Conservation (phyloP, 2,113 vertebrate genomes). For the Neogobius melanostomus region DNA sequence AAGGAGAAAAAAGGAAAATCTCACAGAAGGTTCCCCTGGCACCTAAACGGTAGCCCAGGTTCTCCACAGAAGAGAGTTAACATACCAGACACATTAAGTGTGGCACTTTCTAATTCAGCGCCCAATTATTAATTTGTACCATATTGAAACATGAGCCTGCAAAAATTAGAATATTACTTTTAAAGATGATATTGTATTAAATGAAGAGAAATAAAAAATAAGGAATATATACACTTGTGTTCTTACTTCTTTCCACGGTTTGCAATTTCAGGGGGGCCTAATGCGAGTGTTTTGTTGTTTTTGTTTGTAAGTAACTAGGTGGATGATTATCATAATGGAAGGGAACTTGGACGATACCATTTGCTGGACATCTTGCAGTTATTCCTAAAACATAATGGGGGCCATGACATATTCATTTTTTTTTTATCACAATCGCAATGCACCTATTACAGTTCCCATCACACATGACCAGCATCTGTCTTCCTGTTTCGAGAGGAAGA, state of each 20-base stretch:
- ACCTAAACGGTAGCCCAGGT: constrained; percentile 76
- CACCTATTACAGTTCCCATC: constrained; percentile 27
- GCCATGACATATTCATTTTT: too few species aligned
- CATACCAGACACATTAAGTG: constrained; percentile 67
- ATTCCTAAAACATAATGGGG: too few species aligned
- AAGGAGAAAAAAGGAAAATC: constrained; percentile 76
- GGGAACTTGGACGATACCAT: too few species aligned
- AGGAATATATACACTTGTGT: constrained; percentile 29
- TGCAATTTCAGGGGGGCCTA: too few species aligned
- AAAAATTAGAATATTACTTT: constrained; percentile 68
- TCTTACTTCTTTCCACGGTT: too few species aligned
- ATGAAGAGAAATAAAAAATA: constrained; percentile 50
- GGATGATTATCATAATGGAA: too few species aligned
- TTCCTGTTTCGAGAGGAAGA: constrained; percentile 21
- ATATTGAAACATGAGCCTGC: constrained; percentile 61
- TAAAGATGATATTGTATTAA: constrained; percentile 56
- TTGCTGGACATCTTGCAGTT: too few species aligned
- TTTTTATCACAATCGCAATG: constrained; percentile 2
- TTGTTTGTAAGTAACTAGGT: too few species aligned
- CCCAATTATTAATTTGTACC: constrained; percentile 71
- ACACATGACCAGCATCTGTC: constrained; percentile 74
- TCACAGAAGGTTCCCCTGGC: constrained; percentile 72
- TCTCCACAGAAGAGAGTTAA: constrained; percentile 72
- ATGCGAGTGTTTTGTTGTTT: too few species aligned
- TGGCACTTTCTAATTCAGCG: constrained; percentile 61